A percentile compares a stretch with the other conserved stretches of the same genome.
Conservation (phyloP, 2,888 invertebrate genomes). For the Ceriagrion tenellum region DNA sequence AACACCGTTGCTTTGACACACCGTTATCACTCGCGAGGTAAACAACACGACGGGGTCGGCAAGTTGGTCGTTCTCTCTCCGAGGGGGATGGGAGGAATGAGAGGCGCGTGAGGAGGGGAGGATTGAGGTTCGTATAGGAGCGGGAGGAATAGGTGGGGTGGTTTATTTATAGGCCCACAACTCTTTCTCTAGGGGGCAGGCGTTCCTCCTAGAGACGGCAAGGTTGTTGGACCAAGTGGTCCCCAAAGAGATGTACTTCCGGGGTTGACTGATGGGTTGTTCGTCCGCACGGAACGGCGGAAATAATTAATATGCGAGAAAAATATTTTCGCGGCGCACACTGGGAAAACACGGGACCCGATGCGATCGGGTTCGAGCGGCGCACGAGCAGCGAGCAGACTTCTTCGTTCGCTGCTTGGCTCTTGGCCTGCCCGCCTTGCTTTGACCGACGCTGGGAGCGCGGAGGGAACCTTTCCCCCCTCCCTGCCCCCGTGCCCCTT, state of each 20-base stretch:
- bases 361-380: not conserved
- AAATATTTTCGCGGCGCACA: constrained; percentile 12
- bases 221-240: not conserved
- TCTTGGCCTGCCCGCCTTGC: constrained; percentile 62
- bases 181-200: not conserved
- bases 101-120: not conserved
- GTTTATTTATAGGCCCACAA: not conserved
- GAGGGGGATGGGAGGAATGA: not conserved
- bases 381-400: not conserved
- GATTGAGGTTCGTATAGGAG: not conserved
- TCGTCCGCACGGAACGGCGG: not conserved
- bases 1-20: constrained; percentile 22
- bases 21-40: constrained; percentile 20
- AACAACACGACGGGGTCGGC: constrained; percentile 11
- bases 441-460: constrained; percentile 55
- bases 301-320: not conserved
- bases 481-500: not conserved
- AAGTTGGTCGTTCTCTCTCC: not conserved
- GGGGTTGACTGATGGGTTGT: not conserved
- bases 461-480: constrained; percentile 37
- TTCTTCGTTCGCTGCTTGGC: constrained; percentile 51
- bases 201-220: not conserved
- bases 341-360: not conserved
- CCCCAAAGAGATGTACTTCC: not conserved
- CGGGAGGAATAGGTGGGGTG: not conserved